Evolutionary conservation across 1,140 invertebrate species (phyloP), one percentile per base, ranked within the genome.

Genomic region (Sesamia nonagrioides): DNA sequence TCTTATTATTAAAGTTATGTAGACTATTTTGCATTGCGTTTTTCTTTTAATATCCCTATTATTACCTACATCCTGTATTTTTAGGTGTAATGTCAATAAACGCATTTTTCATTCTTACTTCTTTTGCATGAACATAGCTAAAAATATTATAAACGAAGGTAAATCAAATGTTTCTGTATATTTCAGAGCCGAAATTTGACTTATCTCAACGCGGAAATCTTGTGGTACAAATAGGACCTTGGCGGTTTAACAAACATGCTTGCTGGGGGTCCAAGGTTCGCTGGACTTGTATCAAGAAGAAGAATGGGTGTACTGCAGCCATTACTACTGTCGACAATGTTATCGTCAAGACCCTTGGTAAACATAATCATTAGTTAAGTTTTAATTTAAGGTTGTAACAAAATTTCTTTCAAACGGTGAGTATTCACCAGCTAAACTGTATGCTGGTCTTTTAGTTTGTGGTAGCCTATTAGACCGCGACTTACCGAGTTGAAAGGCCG

Each of bases 231-330:
- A 94, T 94, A n/a, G 92, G 92, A 0, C 85, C 90, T 33, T 93
- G 90, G 90, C 84, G 92, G 0, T 94, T 94, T 77, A 93, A 93
- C 80, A 92, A 93, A 61, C 91, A 93, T 60, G 91, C 91, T 1
- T 92, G 87, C 50, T 92, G 91, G 89, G 92, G 92, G 0, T 89
- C 89, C 50, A 92, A 93, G 73, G 88, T 92, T 6, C 88, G 91
- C 0, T 94, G 92, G 92, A 91, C 90, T 0, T 94, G 92, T 73
- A 92, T 92, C 76, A 94, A 94, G 82, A 94, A 94, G 85, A 93
- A 94, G 73, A 84, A 81, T 8, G 91, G 92, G 0, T 94, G 92
- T 71, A 92, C 86, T 0, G 91, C 91, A 9, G 83, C 91, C n/a
- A 90, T 93, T 18, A 94, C 92, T 8, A 93, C 92, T 0, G 82